phyloP scores from a whole-genome alignment of 1,140 invertebrate genomes.

The Anastatus disparis region DNA sequence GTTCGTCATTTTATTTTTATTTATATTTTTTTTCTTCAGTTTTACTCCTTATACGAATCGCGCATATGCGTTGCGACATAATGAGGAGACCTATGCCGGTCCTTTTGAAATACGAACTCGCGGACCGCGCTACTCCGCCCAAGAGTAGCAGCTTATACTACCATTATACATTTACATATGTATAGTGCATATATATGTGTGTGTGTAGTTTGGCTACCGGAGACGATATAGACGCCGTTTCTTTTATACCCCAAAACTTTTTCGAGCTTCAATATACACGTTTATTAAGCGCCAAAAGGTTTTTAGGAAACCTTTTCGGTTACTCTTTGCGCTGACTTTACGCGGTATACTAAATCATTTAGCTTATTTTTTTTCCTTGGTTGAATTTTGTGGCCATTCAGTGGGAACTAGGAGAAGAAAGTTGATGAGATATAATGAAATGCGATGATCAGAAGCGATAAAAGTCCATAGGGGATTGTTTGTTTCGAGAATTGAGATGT shows the following conservation, averaged over 20 bases:
- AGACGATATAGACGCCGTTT: background rate
- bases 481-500: too few species aligned
- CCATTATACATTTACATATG: background rate
- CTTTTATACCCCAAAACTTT: background rate
- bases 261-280: background rate
- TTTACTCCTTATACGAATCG: too few species aligned
- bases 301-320: too few species aligned
- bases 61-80: background rate
- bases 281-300: background rate
- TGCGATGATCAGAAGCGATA: too few species aligned
- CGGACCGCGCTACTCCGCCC: constrained; percentile 5
- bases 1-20: constrained; percentile 8
- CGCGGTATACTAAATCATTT: constrained; percentile 25
- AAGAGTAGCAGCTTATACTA: too few species aligned
- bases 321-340: too few species aligned
- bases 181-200: too few species aligned
- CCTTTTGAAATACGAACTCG: constrained; percentile 30
- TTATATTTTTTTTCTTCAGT: too few species aligned
- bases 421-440: too few species aligned
- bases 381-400: background rate
- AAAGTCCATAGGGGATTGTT: too few species aligned
- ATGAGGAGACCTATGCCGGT: constrained; percentile 15
- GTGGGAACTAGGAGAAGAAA: too few species aligned
- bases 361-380: constrained; percentile 12
- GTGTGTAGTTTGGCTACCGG: background rate